Evolutionary conservation across 2,113 vertebrate genomes (phyloP), one percentile per base, ranked within the genome.

Genomic region (Aepyceros melampus): DNA sequence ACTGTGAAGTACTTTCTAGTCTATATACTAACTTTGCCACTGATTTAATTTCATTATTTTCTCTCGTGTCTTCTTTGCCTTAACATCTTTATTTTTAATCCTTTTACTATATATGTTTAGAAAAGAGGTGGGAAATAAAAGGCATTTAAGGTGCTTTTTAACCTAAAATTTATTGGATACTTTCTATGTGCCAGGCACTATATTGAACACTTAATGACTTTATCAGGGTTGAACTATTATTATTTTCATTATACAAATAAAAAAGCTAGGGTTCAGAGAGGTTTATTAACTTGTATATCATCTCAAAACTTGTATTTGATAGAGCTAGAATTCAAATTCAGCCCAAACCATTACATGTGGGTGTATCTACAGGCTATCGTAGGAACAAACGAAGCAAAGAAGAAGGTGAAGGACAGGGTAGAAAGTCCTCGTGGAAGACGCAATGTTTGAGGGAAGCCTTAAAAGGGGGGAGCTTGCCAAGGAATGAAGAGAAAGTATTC

Each of bases 11-110:
- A 84, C 36, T 93, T 93, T 87, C 82, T 43, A 25, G 55, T 87
- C 55, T 87, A 27, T 27, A 21, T 27, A 78, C 23, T 40, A 93
- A 95, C 43, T 33, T 67, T 31, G 5, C 53, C 67, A 81, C 27
- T 94, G 56, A n/a, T 71, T 97, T 92, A 60, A 78, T 71, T 87
- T 84, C 71, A 86, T 58, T 71, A 45, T 53, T 87, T 90, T 97
- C 51, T 89, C 87, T 95, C 91, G 47, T 64, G 94, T 88, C 29
- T 84, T 95, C 64, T 89, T 94, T 94, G 36, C 29, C 33, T 43
- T 95, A 93, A 47, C 47, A n/a, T 90, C 29, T 91, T 91, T 91
- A 86, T 92, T 94, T 96, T 47, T 60, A 87, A 94, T 87, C 17
- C 45, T 89, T 47, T 43, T 27, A 79, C 33, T 47, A 9, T 9